Percentiles rank a stretch among this genome's conserved stretches.
These are phyloP conservation scores for Odontomyia ornata DNA, from an alignment of 2,888 invertebrate species.

Conservation along the genomic window DNA sequence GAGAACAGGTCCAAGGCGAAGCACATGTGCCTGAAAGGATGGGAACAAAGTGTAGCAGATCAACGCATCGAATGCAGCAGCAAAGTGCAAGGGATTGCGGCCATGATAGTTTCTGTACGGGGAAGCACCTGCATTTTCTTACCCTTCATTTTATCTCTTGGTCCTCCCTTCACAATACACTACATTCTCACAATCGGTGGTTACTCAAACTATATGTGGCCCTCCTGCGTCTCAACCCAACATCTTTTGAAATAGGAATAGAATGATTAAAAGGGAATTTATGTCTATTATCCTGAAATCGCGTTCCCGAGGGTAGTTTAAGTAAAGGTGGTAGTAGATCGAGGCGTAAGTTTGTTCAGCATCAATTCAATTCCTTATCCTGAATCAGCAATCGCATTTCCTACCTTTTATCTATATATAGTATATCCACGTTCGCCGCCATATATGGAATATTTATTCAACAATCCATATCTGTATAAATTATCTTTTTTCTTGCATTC, in stretches of 20 bases:
- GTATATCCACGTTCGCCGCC: background rate
- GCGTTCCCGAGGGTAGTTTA: background rate
- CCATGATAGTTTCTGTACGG: constrained; percentile 6
- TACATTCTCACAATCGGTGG: background rate
- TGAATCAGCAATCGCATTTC: background rate
- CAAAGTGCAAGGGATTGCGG: background rate
- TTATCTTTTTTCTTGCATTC: constrained; percentile 11
- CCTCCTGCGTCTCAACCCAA: background rate
- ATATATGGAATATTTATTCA: constrained; percentile 2
- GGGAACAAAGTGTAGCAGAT: constrained; percentile 5
- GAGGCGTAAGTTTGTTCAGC: background rate
- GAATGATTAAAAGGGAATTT: constrained; percentile 37
- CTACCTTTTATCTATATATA: background rate
- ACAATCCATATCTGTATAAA: background rate
- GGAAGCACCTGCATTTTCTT: constrained; percentile 36
- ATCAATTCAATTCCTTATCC: background rate
- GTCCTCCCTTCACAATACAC: background rate
- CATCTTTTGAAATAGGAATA: background rate
- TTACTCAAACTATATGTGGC: background rate
- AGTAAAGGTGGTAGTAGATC: background rate
- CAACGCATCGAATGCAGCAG: constrained; percentile 5
- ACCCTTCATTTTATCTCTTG: background rate
- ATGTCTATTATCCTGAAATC: constrained; percentile 2
- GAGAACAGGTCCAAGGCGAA: background rate
- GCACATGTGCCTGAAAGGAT: constrained; percentile 10